Evolutionary conservation across 2,797 vertebrate genomes (phyloP), one percentile per base, ranked within the genome.

Genomic region (Melanotaenia pygmaea): DNA sequence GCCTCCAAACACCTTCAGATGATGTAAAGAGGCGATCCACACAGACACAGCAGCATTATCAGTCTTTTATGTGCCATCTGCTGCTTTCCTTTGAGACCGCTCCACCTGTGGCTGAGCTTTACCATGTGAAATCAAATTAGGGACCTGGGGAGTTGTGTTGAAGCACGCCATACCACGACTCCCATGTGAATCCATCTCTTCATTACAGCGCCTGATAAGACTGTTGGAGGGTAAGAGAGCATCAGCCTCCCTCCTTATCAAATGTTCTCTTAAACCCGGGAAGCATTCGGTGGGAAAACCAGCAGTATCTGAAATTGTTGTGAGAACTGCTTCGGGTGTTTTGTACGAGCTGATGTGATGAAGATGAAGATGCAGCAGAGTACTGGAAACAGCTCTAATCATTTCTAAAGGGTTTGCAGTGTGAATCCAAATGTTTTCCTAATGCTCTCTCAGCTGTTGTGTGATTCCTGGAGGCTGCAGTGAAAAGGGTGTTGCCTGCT

Each of bases 121-220:
- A 35, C 69, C 50, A 0, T 45, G 67, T 59, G 34, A 67, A 81
- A 81, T 82, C 77, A 47, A 67, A 74, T 80, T 70, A 77, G 26
- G 43, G 60, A 64, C 72, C 65, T 1, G 1, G 65, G 35, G 51
- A 80, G 24, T 59, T n/a, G 51, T 68, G 78, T 40, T 64, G 79
- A 75, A 80, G 74, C 71, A 61, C 58, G 53, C 32, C 72, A 84
- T 80, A 76, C 76, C 80, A 59, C 57, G 63, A 26, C 67, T 82
- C 88, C 84, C 88, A 53, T 80, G 89, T 76, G 90, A 86, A 72
- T 59, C 71, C 70, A 22, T 60, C 69, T 71, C 80, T 70, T 62
- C 74, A 77, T 22, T 81, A 77, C 73, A 84, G 68, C 1, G 20
- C 51, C 37, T 1, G 79, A 91, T 91, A 90, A 87, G 76, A 50